Evolutionary conservation across 2,797 vertebrate genomes (phyloP).

Genomic region (Scleropages formosus): DNA sequence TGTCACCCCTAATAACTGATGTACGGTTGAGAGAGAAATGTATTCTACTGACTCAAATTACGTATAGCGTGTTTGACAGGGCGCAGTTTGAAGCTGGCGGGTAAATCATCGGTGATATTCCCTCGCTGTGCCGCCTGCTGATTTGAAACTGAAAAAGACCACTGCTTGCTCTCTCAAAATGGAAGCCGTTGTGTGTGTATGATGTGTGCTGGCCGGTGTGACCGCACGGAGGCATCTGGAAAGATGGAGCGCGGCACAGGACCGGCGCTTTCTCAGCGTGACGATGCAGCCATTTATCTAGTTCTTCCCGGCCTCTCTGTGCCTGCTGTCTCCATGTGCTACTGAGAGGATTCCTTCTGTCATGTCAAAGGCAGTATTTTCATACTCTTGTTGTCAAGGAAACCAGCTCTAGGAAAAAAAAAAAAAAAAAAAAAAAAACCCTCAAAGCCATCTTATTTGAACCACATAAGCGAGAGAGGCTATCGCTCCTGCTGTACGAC

Average conservation of each 20-base stretch:
- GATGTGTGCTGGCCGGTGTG: slow-evolving; percentile 38
- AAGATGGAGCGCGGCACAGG: slow-evolving; percentile 46
- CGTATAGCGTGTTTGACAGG: slow-evolving; percentile 34
- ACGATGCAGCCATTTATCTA: slow-evolving; percentile 57
- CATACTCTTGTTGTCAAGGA: slow-evolving; percentile 76
- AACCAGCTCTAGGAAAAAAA: slow-evolving; percentile 58
- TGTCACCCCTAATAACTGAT: slow-evolving; percentile 41
- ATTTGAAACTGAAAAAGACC: slow-evolving; percentile 33
- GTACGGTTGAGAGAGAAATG: slow-evolving; percentile 32
- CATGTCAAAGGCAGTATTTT: slow-evolving; percentile 79
- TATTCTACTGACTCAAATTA: slow-evolving; percentile 35
- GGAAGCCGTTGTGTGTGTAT: slow-evolving; percentile 38
- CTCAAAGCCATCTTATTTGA: slow-evolving; percentile 65
- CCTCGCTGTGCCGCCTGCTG: slow-evolving; percentile 24
- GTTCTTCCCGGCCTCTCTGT: slow-evolving; percentile 47
- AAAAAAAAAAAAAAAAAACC: slow-evolving; percentile 62
- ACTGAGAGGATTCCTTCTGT: slow-evolving; percentile 77
- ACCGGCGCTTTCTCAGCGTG: slow-evolving; percentile 49
- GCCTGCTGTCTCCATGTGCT: slow-evolving; percentile 76
- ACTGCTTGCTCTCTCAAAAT: slow-evolving; percentile 32
- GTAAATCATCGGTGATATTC: slow-evolving; percentile 29
- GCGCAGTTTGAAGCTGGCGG: slow-evolving; percentile 24
- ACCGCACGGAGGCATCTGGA: slow-evolving; percentile 36
- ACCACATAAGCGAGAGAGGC: slow-evolving; percentile 71
- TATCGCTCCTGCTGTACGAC: slow-evolving; percentile 56